Base-by-base conservation (phyloP, 2,797 vertebrate species). In the Rhadinocentrus ornatus region DNA sequence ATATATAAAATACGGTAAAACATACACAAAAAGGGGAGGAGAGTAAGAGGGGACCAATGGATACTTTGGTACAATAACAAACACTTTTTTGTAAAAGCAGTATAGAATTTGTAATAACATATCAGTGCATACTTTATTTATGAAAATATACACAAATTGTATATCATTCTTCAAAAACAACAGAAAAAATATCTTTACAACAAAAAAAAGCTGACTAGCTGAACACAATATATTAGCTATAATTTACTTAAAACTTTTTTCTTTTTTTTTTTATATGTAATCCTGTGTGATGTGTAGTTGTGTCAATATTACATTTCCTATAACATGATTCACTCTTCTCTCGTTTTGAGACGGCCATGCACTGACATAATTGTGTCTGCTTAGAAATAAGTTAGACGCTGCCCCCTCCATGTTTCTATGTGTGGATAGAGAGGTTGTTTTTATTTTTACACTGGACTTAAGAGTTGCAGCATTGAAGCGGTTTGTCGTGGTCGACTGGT, bases 211-310 rank as follows among this genome's bases (percentile, higher is more conserved):
- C 95, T 94, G 96, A 97, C 95, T 95, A 97, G 95, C 95, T 94
- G 91, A 96, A 96, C 96, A 97, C 96, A 96, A 97, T 96, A 96
- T 96, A 96, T 97, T 96, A 96, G 95, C 95, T 96, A 95, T 95
- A 92, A 93, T 93, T 94, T 92, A 94, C 92, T 94, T 91, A 93
- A 95, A 92, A 86, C 90, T 94, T 93, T 50, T 93, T 93, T 92
- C 85, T 92, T 92, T 86, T 84, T 91, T 87, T 88, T 90, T 89
- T 92, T 93, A 86, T 83, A 90, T 86, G 93, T 95, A 88, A 92
- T 93, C 93, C 89, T 94, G 91, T 95, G 94, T 94, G 94, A 91
- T 94, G 91, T 95, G 95, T 93, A 91, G 86, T 90, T 84, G 88
- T 92, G 93, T 94, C 87, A 91, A 89, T 91, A 88, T 93, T 93